Evolutionary conservation across 2,888 invertebrate genomes (phyloP).

Genomic region (Hemaris fuciformis): DNA sequence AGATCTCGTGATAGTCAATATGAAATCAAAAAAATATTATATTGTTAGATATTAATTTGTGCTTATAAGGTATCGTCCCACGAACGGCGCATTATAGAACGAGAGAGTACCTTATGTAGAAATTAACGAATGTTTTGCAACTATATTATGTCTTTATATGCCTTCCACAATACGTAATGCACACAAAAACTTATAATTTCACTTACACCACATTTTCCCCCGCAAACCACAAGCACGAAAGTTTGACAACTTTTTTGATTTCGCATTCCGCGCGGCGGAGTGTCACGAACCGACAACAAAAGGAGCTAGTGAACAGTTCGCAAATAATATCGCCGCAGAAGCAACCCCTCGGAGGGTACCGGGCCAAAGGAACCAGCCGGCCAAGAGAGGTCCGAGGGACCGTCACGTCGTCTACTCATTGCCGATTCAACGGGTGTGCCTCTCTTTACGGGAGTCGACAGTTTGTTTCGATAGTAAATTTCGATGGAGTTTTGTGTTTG

Average conservation of each 20-base stretch:
- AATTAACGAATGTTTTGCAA: too few species aligned
- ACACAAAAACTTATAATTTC: background rate
- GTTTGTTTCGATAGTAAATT: conserved; percentile 62
- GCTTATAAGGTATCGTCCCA: too few species aligned
- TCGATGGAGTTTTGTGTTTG: conserved; percentile 38
- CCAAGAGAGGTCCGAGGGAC: conserved; percentile 19
- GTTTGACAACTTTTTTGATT: conserved; percentile 26
- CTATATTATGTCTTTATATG: too few species aligned
- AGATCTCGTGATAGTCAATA: too few species aligned
- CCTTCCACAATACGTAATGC: too few species aligned
- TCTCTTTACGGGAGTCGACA: conserved; percentile 38
- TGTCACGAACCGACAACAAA: conserved; percentile 34
- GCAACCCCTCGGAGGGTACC: conserved; percentile 15
- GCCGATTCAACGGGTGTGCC: conserved; percentile 57
- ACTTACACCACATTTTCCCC: background rate
- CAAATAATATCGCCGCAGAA: conserved; percentile 58
- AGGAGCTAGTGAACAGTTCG: conserved; percentile 53
- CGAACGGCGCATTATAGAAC: too few species aligned
- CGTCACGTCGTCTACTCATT: conserved; percentile 62
- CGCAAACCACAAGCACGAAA: conserved; percentile 22
- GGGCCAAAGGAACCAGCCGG: background rate
- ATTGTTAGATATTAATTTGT: too few species aligned
- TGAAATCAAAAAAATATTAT: too few species aligned
- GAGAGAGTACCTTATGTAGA: too few species aligned
- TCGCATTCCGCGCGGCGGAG: conserved; percentile 19